These are phyloP conservation scores for Philereme vetulata DNA, from an alignment of 2,888 invertebrate genomes.

Conservation along the genomic window DNA sequence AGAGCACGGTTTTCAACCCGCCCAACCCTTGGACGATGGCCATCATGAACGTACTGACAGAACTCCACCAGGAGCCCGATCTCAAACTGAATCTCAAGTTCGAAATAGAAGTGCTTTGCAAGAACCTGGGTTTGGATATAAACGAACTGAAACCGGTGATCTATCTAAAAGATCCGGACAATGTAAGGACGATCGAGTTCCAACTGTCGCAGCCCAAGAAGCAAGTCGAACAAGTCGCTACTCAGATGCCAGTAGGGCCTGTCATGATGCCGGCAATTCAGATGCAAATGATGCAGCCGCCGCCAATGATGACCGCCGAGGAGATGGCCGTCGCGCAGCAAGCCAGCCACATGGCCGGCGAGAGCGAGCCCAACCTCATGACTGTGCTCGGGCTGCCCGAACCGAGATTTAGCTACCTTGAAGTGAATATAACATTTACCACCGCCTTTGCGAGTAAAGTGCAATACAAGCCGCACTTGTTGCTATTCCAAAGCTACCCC, in stretches of 20 bases:
- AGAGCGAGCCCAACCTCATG: conserved; percentile 70
- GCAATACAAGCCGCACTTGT: conserved; percentile 89
- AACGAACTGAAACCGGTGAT: conserved; percentile 92
- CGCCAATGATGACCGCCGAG: conserved; percentile 74
- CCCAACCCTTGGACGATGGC: conserved; percentile 99
- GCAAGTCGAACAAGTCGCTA: conserved; percentile 73
- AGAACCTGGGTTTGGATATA: conserved; percentile 94
- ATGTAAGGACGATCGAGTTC: conserved; percentile 91
- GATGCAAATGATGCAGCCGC: conserved; percentile 70
- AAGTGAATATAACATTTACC: conserved; percentile 92
- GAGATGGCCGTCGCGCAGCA: conserved; percentile 66
- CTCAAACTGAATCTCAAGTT: conserved; percentile 99
- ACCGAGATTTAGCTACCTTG: conserved; percentile 94
- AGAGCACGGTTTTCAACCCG: conserved; percentile 97
- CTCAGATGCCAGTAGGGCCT: conserved; percentile 60
- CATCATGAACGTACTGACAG: conserved; percentile 97
- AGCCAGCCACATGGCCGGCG: conserved; percentile 67
- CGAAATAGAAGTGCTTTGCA: conserved; percentile 99
- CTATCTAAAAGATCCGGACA: conserved; percentile 95
- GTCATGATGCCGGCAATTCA: conserved; percentile 65
- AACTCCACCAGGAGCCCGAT: conserved; percentile 98
- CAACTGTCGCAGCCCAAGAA: conserved; percentile 93
- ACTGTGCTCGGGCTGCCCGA: conserved; percentile 90
- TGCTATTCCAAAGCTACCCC: conserved; percentile 94
- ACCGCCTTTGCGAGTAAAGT: conserved; percentile 92